Evolutionary conservation across 2,888 invertebrate species (phyloP).

Genomic region (Trisateles emortualis): DNA sequence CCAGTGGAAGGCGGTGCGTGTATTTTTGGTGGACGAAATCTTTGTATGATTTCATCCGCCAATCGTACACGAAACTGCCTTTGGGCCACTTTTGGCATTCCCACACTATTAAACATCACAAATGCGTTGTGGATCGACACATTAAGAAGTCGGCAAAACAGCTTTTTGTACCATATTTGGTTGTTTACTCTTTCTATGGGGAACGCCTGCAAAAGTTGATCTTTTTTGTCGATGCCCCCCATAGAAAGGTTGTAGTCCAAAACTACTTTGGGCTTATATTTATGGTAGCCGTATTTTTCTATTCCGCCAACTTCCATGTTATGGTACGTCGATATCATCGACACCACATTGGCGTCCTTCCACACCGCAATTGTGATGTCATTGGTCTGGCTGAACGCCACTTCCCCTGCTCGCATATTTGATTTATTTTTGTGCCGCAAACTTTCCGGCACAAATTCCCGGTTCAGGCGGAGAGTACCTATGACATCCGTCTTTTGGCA

Average conservation of each 20-base stretch:
- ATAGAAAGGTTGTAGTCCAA: constrained; percentile 5
- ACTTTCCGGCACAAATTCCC: constrained; percentile 13
- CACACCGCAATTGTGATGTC: constrained; percentile 13
- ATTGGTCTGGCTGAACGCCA: constrained; percentile 9
- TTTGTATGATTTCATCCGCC: constrained; percentile 4
- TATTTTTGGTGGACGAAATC: constrained; percentile 3
- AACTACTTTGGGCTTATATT: constrained; percentile 4
- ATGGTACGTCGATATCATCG: constrained; percentile 1
- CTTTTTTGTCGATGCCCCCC: constrained; percentile 6
- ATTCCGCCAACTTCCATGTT: background rate
- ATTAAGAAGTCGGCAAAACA: constrained; percentile 4
- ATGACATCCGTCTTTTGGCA: constrained; percentile 9
- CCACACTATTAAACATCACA: background rate
- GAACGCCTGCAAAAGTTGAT: background rate
- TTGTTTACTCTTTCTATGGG: constrained; percentile 2
- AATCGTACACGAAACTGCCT: background rate
- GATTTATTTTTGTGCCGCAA: constrained; percentile 4
- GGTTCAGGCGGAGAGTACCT: constrained; percentile 7
- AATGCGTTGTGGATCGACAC: constrained; percentile 4
- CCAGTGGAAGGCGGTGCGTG: background rate
- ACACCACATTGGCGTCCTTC: constrained; percentile 7
- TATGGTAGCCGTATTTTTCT: constrained; percentile 7
- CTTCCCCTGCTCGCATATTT: constrained; percentile 11
- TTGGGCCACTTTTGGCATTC: background rate
- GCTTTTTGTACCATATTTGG: constrained; percentile 2